These are phyloP conservation scores for Neelides folsomi DNA, from an alignment of 2,888 invertebrate genomes.

Conservation along the genomic window DNA sequence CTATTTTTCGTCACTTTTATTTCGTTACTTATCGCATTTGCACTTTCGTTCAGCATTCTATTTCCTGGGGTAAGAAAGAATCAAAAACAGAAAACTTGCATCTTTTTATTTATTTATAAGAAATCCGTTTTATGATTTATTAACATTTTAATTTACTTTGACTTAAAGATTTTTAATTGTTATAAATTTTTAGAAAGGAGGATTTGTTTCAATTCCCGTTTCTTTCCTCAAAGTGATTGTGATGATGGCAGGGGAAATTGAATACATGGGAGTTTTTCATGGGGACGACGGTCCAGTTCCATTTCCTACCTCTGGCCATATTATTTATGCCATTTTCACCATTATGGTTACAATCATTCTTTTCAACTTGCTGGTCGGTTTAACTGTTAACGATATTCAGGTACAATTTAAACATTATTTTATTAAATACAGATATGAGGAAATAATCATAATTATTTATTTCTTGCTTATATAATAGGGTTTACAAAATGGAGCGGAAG, in stretches of 20 bases:
- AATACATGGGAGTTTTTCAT: slow-evolving; percentile 22
- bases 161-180: neutral
- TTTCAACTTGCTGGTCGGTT: slow-evolving; percentile 28
- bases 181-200: slow-evolving; percentile 14
- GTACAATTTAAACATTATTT: no score
- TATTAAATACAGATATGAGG: no score
- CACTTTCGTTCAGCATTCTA: slow-evolving; percentile 20
- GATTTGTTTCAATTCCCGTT: slow-evolving; percentile 17
- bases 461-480: slow-evolving; percentile 11
- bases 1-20: slow-evolving; percentile 21
- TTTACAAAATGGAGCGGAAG: slow-evolving; percentile 18
- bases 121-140: no score
- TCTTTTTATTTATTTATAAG: no score
- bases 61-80: slow-evolving; percentile 22
- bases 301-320: slow-evolving; percentile 21
- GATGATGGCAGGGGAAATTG: slow-evolving; percentile 28
- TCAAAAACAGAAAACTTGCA: no score
- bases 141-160: no score
- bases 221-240: slow-evolving; percentile 23
- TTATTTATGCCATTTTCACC: slow-evolving; percentile 21
- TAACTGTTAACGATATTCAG: slow-evolving; percentile 30
- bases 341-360: slow-evolving; percentile 26
- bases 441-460: neutral
- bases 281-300: slow-evolving; percentile 8
- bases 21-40: slow-evolving; percentile 17